Percentiles rank a stretch among this genome's conserved stretches.
These are phyloP conservation scores for Patiria pectinifera DNA, from an alignment of 53 echinoderm and acorn worm genomes.

Conservation along the genomic window DNA sequence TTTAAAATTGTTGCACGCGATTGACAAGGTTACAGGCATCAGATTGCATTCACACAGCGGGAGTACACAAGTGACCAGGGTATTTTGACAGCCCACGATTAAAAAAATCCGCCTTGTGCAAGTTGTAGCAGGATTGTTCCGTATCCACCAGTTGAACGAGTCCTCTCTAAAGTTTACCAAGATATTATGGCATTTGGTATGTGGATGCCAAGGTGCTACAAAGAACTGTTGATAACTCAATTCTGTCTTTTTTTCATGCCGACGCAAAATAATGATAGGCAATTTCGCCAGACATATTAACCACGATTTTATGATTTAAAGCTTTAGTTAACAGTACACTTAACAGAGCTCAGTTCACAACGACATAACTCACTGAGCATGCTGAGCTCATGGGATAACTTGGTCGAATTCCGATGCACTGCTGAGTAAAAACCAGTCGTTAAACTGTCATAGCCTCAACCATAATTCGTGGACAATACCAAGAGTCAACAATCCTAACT, in stretches of 20 bases:
- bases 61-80: not conserved
- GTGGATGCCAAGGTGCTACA: not conserved
- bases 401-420: not conserved
- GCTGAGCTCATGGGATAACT: conserved; percentile 20
- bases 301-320: not conserved
- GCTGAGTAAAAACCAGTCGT: conserved; percentile 33
- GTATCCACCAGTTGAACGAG: not conserved
- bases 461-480: not conserved
- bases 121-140: not conserved
- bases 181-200: not conserved
- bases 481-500: not conserved
- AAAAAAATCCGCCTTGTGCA: not conserved
- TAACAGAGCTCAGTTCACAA: conserved; percentile 5
- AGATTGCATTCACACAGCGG: conserved; percentile 44
- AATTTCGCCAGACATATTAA: conserved; percentile 7
- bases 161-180: not conserved
- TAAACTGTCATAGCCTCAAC: conserved; percentile 20
- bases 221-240: not conserved
- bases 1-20: conserved; percentile 33
- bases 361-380: conserved; percentile 20
- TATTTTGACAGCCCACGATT: conserved; percentile 39
- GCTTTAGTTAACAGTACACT: not conserved
- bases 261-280: not conserved
- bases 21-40: conserved; percentile 34
- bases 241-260: not conserved